Conservation (phyloP, 2,797 vertebrate species). For the Tympanoctomys barrerae region DNA sequence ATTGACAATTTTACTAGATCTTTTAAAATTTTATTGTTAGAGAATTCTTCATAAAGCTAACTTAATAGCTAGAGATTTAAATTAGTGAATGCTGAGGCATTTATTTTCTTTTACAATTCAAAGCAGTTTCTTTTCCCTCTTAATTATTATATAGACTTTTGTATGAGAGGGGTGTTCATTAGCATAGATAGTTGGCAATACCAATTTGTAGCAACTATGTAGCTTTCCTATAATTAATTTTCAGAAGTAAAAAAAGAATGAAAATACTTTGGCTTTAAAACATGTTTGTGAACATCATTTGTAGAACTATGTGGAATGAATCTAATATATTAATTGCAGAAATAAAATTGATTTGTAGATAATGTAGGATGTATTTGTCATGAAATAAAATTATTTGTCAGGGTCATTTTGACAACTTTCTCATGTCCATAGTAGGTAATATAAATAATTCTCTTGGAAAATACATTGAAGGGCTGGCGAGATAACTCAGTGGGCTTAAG, state of each 20-base stretch:
- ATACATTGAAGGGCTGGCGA: not conserved
- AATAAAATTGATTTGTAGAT: not conserved
- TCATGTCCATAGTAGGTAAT: not conserved
- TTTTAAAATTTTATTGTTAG: slow-evolving; percentile 48
- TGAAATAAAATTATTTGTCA: not conserved
- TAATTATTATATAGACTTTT: not conserved
- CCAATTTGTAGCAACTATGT: not conserved
- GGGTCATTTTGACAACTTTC: not conserved
- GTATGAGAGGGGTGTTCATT: not conserved
- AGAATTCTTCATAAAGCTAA: not conserved
- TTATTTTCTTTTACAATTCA: not conserved
- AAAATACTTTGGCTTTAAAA: not conserved
- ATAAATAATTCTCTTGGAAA: not conserved
- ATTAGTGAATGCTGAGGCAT: not conserved
- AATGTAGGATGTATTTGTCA: not conserved
- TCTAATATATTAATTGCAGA: not conserved
- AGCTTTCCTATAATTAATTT: not conserved
- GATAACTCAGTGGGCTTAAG: too few species aligned
- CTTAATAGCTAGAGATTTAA: slow-evolving; percentile 44
- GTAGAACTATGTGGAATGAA: not conserved
- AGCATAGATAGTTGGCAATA: not conserved
- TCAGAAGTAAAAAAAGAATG: too few species aligned
- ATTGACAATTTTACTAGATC: slow-evolving; percentile 53
- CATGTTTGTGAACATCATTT: not conserved
- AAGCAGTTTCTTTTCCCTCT: slow-evolving; percentile 17